A percentile compares a stretch with the other conserved stretches of the same genome.
Conservation (phyloP, 2,113 vertebrate species). For the Isichthys henryi region DNA sequence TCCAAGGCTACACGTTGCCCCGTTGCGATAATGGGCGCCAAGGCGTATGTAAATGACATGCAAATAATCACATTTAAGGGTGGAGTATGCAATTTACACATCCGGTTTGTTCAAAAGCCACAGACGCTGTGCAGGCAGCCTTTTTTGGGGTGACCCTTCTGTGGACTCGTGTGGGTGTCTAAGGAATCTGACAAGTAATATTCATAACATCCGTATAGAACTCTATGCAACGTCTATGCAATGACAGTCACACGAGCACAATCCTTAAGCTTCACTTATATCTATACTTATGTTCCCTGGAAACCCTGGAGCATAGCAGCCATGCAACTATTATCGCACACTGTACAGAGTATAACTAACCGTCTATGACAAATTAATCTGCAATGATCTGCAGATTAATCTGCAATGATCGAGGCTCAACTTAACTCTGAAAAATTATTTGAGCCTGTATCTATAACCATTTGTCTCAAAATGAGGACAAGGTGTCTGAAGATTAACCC, state of each 20-base stretch:
- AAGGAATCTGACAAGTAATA: not conserved
- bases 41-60: not conserved
- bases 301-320: not conserved
- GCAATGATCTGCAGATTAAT: not conserved
- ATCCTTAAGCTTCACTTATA: not conserved
- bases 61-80: not conserved
- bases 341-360: not conserved
- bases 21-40: not conserved
- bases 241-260: not conserved
- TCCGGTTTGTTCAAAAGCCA: not conserved
- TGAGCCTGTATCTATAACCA: not conserved
- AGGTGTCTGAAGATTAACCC: not conserved
- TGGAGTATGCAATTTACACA: not conserved
- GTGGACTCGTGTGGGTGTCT: not conserved
- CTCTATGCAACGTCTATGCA: not conserved
- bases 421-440: not conserved
- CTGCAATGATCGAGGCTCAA: not conserved
- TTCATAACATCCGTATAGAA: not conserved
- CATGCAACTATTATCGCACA: not conserved
- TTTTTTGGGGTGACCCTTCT: not conserved
- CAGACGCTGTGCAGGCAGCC: not conserved
- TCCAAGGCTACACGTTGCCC: too few relatives aligned
- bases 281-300: not conserved
- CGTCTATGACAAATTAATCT: not conserved
- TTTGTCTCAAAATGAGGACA: not conserved